phyloP scores from a whole-genome alignment of 2,113 vertebrate genomes.

The Tychaedon coryphoeus region DNA sequence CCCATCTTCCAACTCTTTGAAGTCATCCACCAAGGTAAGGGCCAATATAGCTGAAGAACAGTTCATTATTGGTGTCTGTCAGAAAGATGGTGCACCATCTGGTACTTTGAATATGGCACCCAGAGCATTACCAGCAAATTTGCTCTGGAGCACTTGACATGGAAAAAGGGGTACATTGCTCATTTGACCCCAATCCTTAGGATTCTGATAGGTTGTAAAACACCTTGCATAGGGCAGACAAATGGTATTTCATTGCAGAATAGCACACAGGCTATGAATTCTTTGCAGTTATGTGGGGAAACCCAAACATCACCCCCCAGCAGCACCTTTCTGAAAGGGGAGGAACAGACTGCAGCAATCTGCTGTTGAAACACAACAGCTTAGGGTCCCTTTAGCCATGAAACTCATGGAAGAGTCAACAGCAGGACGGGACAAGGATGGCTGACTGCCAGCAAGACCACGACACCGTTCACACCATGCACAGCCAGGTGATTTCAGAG shows the following conservation, averaged over 20 bases:
- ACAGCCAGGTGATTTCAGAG: too few relatives aligned
- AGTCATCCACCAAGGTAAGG: background rate
- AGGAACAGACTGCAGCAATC: background rate
- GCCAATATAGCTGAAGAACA: background rate
- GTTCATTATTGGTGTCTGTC: background rate
- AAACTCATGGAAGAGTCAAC: background rate
- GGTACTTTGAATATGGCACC: background rate
- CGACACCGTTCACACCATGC: fast-evolving
- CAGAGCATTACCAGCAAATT: background rate
- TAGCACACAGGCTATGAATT: background rate
- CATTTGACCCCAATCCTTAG: background rate
- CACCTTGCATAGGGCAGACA: background rate
- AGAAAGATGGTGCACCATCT: background rate
- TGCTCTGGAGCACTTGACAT: background rate
- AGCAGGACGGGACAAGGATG: background rate
- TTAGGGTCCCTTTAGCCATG: too few relatives aligned
- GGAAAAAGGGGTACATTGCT: background rate
- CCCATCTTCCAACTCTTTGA: background rate
- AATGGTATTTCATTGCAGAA: background rate
- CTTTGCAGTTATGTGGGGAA: background rate
- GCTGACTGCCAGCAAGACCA: background rate
- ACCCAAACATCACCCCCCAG: background rate
- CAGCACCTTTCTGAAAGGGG: background rate
- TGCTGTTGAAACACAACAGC: background rate
- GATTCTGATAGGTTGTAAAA: background rate